Percentiles rank a stretch among this genome's conserved stretches.
These are phyloP conservation scores for Liolophura sinensis DNA, from an alignment of 1,140 invertebrate species.

Conservation along the genomic window DNA sequence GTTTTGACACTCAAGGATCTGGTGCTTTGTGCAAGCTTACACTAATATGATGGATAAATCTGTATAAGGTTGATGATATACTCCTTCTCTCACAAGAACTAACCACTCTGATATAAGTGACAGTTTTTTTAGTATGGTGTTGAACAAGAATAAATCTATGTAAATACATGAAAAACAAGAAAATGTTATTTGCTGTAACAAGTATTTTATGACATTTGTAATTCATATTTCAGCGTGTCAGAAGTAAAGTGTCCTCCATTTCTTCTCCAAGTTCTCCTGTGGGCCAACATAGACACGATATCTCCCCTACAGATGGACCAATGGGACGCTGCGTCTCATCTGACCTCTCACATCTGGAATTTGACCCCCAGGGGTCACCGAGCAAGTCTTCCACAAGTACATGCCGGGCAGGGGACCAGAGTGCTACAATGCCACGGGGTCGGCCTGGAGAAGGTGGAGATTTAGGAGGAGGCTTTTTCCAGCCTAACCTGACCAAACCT, in stretches of 20 bases:
- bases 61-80: too few species aligned
- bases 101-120: too few species aligned
- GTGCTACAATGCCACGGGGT: slow-evolving; percentile 49
- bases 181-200: not conserved
- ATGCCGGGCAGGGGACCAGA: slow-evolving; percentile 21
- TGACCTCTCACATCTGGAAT: slow-evolving; percentile 62
- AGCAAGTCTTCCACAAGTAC: too few species aligned
- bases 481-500: slow-evolving; percentile 33
- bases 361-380: slow-evolving; percentile 66
- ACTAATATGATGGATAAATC: too few species aligned
- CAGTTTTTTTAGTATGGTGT: too few species aligned
- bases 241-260: slow-evolving; percentile 56
- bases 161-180: not conserved
- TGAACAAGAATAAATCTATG: too few species aligned
- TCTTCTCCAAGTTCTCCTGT: slow-evolving; percentile 90
- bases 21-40: too few species aligned
- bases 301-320: not conserved
- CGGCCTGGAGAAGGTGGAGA: slow-evolving; percentile 24
- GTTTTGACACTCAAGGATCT: too few species aligned
- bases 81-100: too few species aligned
- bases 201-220: too few species aligned
- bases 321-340: slow-evolving; percentile 7
- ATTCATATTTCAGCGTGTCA: slow-evolving; percentile 35
- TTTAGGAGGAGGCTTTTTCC: slow-evolving; percentile 27
- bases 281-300: slow-evolving; percentile 58